Evolutionary conservation across 2,113 vertebrate genomes (phyloP), one percentile per base, ranked within the genome.

Genomic region (Bos indicus): DNA sequence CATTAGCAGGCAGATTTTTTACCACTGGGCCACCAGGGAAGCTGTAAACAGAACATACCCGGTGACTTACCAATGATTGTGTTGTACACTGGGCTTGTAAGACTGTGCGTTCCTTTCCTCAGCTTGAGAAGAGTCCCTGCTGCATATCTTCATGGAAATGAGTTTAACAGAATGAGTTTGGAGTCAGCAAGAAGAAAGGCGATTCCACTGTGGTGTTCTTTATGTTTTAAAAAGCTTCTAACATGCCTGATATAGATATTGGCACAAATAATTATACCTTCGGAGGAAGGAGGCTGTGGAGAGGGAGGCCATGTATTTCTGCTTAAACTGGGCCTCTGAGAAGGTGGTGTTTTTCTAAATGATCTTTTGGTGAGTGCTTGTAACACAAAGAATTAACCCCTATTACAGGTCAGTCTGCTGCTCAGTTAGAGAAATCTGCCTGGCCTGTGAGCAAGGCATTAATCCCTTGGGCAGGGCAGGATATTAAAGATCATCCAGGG

Each of bases 91-190:
- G 78, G 83, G 84, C 95, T 88, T 71, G 40, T 19, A 33, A 48
- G 71, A 84, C n/a, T 15, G 33, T 64, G 60, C 28, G 28, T 86
- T 67, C 67, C 87, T 88, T 83, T 51, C 54, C 82, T 91, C 43
- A 2, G n/a, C 77, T 15, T 16, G 78, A 91, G 80, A 56, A 56
- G 83, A 30, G 25, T 48, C 91, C 64, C 81, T 77, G 77, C 86
- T 83, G 77, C 33, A 10, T 59, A 40, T 91, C 90, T 96, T 95
- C 87, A 71, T 96, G 78, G 71, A 97, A 93, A 94, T 94, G 54
- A 86, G 46, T 96, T 84, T 91, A 85, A 77, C 2, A 67, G 67
- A 87, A 81, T 82, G 88, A 52, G 40, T 71, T 48, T 95, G 78
- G 88, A 97, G 81, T 92, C 87, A 36, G 43, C 74, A 46, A 30